Evolutionary conservation across 2,113 vertebrate species (phyloP).

Genomic region (Lontra canadensis): DNA sequence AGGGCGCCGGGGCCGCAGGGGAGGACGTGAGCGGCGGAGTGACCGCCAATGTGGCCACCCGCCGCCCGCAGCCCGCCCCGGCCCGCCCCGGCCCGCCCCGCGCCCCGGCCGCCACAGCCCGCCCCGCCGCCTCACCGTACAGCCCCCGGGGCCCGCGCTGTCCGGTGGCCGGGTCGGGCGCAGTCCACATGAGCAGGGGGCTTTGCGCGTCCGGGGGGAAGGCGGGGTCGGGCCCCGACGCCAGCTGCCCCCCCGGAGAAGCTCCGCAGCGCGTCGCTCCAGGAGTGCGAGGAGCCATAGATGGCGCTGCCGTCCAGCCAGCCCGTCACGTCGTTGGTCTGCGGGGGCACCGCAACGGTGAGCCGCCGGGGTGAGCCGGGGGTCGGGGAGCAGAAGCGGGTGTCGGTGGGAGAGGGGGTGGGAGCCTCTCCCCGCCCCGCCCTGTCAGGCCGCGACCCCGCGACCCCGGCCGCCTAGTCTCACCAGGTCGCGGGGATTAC

Average conservation of each 20-base stretch:
- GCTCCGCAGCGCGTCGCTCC: conserved; percentile 92
- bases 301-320: conserved; percentile 99
- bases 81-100: background rate
- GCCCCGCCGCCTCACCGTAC: conserved; percentile 82
- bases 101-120: too few species aligned
- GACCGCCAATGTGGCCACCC: background rate
- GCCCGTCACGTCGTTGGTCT: conserved; percentile 92
- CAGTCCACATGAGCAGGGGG: conserved; percentile 89
- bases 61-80: background rate
- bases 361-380: accelerated
- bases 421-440: background rate
- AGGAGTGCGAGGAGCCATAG: conserved; percentile 93
- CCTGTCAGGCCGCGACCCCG: conserved; percentile 72
- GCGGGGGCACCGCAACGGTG: background rate
- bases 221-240: conserved; percentile 74
- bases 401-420: conserved; percentile 69
- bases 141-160: conserved; percentile 83
- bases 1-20: too few species aligned
- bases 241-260: conserved; percentile 89
- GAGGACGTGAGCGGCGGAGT: background rate
- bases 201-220: conserved; percentile 84
- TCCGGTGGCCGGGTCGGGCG: conserved; percentile 88
- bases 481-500: conserved; percentile 89
- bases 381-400: accelerated
- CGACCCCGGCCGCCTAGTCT: conserved; percentile 71